Base-by-base conservation (phyloP, 2,113 vertebrate species). In the Phycodurus eques region DNA sequence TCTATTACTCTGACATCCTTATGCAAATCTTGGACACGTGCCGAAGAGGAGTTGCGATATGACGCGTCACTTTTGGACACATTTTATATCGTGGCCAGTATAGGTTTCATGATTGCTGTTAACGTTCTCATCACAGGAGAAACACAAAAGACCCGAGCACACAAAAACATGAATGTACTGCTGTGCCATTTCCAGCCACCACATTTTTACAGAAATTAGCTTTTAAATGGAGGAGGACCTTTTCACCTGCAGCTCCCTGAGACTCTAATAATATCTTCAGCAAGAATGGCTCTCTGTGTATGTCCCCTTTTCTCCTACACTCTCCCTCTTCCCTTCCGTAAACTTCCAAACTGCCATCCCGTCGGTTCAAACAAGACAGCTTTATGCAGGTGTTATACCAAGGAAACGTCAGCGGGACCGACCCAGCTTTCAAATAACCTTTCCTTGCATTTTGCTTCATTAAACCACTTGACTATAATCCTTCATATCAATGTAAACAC, bases 221-320 rank as follows among this genome's bases (percentile, higher is more conserved):
- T 75, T 59, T 76, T 78, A 86, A 84, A 86, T 31, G 70, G 83
- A 84, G 84, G 56, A 80, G 83, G 78, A 95, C 95, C 95, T 90
- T 94, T 95, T 96, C 94, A 96, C 97, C 96, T 96, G 93, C 92
- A 93, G 94, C 92, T 93, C 96, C 96, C 89, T 95, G 94, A 91
- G 94, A 95, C 96, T 96, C 95, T 83, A 84, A 93, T 89, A 89
- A 91, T 80, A 87, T 88, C 86, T 91, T 86, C 81, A 87, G 74
- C 65, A 83, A 81, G 68, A 67, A 85, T 79, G 69, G 77, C 71
- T 83, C 82, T 79, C 80, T 78, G 72, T 81, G 71, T 79, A 81
- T 51, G 49, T 71, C 76, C 22, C 59, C 51, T 49, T 59, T 59
- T 31, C 20, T 74, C 31, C 70, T 59, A 65, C 71, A 79, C 85